phyloP scores from a whole-genome alignment of 1,140 invertebrate species.

The Mya arenaria region DNA sequence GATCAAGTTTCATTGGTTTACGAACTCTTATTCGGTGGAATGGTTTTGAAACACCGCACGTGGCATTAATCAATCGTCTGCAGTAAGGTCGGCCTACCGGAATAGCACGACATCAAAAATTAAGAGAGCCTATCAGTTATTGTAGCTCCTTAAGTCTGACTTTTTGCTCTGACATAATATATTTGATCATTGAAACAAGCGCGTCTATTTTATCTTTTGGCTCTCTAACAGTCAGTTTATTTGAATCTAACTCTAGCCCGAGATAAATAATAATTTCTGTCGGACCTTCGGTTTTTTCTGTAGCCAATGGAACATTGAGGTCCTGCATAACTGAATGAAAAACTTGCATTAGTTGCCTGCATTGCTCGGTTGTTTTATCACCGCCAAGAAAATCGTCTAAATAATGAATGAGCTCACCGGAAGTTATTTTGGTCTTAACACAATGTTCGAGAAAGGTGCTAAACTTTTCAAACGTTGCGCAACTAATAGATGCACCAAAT shows the following conservation, averaged over 20 bases:
- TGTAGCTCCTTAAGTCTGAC: neutral
- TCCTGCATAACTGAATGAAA: neutral
- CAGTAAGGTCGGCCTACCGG: neutral
- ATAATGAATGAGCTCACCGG: conserved; percentile 17
- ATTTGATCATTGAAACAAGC: neutral
- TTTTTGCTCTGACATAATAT: neutral
- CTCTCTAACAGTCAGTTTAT: neutral
- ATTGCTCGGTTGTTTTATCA: neutral
- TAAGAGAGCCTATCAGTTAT: neutral
- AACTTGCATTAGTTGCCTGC: neutral
- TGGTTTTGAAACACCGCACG: neutral
- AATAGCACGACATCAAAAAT: neutral
- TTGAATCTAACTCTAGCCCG: neutral
- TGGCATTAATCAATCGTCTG: neutral
- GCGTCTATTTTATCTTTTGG: neutral
- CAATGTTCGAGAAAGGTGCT: conserved; percentile 29
- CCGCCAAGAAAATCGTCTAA: conserved; percentile 33
- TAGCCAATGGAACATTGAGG: conserved; percentile 2
- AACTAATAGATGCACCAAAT: conserved; percentile 38
- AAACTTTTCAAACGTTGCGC: conserved; percentile 27
- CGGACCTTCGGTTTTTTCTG: conserved; percentile 25
- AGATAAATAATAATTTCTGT: neutral
- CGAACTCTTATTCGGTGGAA: neutral
- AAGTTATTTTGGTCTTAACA: neutral
- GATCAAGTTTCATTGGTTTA: no score